Base-by-base conservation (phyloP, 2,888 invertebrate genomes). In the Selenia dentaria region DNA sequence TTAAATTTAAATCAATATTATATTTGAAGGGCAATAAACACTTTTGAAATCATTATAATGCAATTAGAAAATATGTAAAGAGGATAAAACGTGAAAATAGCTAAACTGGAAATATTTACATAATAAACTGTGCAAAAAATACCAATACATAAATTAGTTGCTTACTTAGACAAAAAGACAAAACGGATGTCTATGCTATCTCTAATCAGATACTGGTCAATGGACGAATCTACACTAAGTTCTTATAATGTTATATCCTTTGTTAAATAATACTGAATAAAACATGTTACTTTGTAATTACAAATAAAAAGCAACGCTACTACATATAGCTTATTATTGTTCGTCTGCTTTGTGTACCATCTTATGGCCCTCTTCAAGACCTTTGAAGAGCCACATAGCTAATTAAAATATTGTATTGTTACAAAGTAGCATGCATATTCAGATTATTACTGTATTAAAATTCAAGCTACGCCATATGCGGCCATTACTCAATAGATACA, bases 71-170 rank as follows among this genome's bases (percentile, higher is more conserved):
- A n/a, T n/a, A n/a, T n/a, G 16, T 16, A 18, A 32, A 10, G 29
- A n/a, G 14, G 5, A 2, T 8, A 16, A 29, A 28, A 28, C 13
- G 13, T 14, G 22, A 22, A 6, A 22, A 8, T 22, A 14, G 2
- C 6, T 25, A 31, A 20, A 34, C 16, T 12, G 27, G 55, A 65
- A 65, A 62, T 65, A 61, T 59, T 51, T 57, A 67, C 42, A 54
- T 26, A 41, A 47, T 51, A 49, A 52, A 31, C 27, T 12, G 41
- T 49, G 49, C 28, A 20, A 51, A 46, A 41, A 13, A 35, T 25
- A 25, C 8, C 10, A 3, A 16, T 4, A 16, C 16, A 16, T 16
- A 16, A 4, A 16, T 16, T 16, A 16, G n/a, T n/a, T n/a, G n/a
- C n/a, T 18, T 18, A 18, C 4, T 18, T 18, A 18, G 16, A 34